A percentile compares a stretch with the other conserved stretches of the same genome.
Evolutionary conservation across 2,113 vertebrate species (phyloP).

Genomic region (Esox niger): DNA sequence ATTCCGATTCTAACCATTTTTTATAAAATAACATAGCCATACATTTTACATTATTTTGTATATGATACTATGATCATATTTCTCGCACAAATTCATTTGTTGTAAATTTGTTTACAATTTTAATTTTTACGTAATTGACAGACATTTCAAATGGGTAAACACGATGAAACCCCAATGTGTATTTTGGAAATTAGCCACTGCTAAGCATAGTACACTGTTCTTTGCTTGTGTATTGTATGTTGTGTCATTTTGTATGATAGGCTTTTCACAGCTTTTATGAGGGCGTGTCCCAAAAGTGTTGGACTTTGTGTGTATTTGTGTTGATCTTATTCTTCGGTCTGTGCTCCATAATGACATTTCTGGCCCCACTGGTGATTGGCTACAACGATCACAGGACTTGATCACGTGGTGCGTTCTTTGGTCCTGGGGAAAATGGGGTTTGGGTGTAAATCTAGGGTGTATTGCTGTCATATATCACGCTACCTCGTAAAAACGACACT

Average conservation of each 20-base stretch:
- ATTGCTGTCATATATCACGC: constrained; percentile 98
- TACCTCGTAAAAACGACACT: constrained; percentile 98
- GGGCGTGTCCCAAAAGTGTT: background rate
- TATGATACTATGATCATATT: no score
- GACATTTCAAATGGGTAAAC: no score
- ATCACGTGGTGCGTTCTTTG: constrained; percentile 85
- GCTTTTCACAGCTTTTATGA: constrained; percentile 15
- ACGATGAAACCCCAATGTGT: no score
- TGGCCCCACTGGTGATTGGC: constrained; percentile 77
- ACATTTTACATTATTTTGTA: no score
- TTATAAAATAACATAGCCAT: no score
- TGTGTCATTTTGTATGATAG: constrained; percentile 24
- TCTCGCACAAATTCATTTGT: no score
- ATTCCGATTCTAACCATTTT: no score
- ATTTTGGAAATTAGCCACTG: no score
- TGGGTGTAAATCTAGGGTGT: constrained; percentile 97
- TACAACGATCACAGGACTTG: constrained; percentile 73
- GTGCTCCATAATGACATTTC: constrained; percentile 71
- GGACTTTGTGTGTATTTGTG: constrained; percentile 23
- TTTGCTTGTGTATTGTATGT: background rate
- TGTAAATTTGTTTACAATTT: no score
- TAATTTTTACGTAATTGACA: no score
- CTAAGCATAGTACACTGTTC: no score
- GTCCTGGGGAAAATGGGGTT: constrained; percentile 90
- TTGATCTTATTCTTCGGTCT: constrained; percentile 51